Conservation (phyloP, 2,113 vertebrate genomes). For the Bagarius yarrelli region DNA sequence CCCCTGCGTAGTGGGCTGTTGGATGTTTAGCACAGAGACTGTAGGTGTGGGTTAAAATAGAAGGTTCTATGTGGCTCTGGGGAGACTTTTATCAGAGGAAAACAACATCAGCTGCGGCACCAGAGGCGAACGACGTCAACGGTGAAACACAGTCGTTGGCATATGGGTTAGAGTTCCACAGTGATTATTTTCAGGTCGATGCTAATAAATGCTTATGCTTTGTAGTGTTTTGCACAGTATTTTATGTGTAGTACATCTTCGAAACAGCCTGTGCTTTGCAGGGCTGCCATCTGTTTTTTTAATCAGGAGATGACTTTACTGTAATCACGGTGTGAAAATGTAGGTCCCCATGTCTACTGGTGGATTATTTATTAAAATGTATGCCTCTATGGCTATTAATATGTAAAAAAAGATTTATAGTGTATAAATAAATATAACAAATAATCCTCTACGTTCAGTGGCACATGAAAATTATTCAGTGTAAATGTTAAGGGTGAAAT, state of each 20-base stretch:
- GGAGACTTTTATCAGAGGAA: slow-evolving; percentile 33
- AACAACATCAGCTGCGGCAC: slow-evolving; percentile 45
- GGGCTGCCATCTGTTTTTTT: slow-evolving; percentile 51
- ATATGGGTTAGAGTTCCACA: slow-evolving; percentile 37
- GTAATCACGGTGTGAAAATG: slow-evolving; percentile 57
- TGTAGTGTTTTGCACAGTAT: slow-evolving; percentile 58
- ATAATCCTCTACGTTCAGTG: not conserved
- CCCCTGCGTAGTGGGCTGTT: slow-evolving; percentile 16
- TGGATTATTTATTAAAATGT: slow-evolving; percentile 33
- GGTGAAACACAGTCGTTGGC: slow-evolving; percentile 34
- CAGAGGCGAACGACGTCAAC: slow-evolving; percentile 46
- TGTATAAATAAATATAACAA: not conserved
- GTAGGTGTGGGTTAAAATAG: slow-evolving; percentile 6
- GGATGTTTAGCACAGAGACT: not conserved
- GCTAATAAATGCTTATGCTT: slow-evolving; percentile 65
- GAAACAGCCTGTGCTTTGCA: slow-evolving; percentile 56
- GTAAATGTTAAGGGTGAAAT: not conserved
- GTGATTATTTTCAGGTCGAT: slow-evolving; percentile 52
- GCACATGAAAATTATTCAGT: not conserved
- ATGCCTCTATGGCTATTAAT: not conserved
- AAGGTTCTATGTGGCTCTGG: slow-evolving; percentile 28
- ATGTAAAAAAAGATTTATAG: not conserved
- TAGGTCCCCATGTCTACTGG: slow-evolving; percentile 46
- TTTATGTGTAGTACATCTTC: slow-evolving; percentile 54
- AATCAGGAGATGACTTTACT: slow-evolving; percentile 55